Evolutionary conservation across 1,140 invertebrate genomes (phyloP).

Genomic region (Drosophila ogumai): DNA sequence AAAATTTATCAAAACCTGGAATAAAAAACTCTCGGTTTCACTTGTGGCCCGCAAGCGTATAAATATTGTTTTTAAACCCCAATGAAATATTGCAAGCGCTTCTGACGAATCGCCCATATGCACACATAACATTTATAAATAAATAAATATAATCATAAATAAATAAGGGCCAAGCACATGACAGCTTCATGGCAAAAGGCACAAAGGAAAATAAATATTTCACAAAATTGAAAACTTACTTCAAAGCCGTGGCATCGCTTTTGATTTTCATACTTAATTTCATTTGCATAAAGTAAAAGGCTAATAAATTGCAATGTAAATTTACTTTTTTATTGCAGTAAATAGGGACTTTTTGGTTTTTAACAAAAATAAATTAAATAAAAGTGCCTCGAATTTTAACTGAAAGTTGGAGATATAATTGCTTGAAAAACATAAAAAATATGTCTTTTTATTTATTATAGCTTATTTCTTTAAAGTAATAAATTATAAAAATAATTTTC

Average conservation of each 20-base stretch:
- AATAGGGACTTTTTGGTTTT: background rate
- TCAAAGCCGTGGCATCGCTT: constrained; percentile 50
- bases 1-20: constrained; percentile 13
- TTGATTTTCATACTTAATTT: constrained; percentile 76
- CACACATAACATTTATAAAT: constrained; percentile 64
- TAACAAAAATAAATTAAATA: background rate
- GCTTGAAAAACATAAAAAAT: background rate
- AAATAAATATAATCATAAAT: constrained; percentile 68
- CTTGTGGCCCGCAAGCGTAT: constrained; percentile 50
- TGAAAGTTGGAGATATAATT: background rate
- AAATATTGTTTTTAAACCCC: constrained; percentile 78
- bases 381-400: background rate
- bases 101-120: constrained; percentile 58
- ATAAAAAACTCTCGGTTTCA: constrained; percentile 33
- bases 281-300: constrained; percentile 62
- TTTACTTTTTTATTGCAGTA: background rate
- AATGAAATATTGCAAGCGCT: constrained; percentile 69
- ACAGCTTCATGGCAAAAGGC: constrained; percentile 26
- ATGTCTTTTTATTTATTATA: too few relatives aligned
- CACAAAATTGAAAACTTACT: constrained; percentile 65
- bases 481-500: too few relatives aligned
- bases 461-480: background rate
- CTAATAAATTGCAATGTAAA: background rate
- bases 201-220: constrained; percentile 31
- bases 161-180: constrained; percentile 37